Conservation (phyloP, 2,888 invertebrate species). For the Scrobipalpa costella region DNA sequence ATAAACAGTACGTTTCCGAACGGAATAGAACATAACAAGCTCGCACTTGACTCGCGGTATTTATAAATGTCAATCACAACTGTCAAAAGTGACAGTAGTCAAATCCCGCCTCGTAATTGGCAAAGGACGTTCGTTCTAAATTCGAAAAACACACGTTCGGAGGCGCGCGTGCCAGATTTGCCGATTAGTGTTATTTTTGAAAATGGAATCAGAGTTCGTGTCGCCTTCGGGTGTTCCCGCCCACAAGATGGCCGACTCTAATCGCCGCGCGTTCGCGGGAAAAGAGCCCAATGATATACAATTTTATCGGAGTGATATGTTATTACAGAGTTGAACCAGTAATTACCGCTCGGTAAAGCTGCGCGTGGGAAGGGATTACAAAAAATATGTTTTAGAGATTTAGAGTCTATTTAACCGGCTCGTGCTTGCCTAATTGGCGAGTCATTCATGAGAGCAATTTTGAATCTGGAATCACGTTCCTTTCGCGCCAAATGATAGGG, state of each 20-base stretch:
- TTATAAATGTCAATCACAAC: slow-evolving; percentile 77
- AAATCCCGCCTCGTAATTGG: slow-evolving; percentile 74
- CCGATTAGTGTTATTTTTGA: slow-evolving; percentile 80
- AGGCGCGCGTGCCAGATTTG: slow-evolving; percentile 76
- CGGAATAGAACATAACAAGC: slow-evolving; percentile 58
- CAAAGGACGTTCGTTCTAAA: slow-evolving; percentile 71
- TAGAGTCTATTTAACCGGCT: slow-evolving; percentile 60
- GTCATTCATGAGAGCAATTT: slow-evolving; percentile 60
- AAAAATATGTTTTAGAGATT: slow-evolving; percentile 59
- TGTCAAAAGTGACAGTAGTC: slow-evolving; percentile 79
- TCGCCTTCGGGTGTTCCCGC: slow-evolving; percentile 77
- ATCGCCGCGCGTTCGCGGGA: slow-evolving; percentile 76
- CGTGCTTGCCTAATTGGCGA: slow-evolving; percentile 74
- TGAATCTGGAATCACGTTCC: slow-evolving; percentile 53
- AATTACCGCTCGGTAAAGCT: slow-evolving; percentile 65
- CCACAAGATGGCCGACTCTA: slow-evolving; percentile 80
- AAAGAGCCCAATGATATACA: slow-evolving; percentile 77
- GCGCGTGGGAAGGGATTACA: slow-evolving; percentile 79
- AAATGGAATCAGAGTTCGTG: slow-evolving; percentile 78
- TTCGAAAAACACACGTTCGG: slow-evolving; percentile 78
- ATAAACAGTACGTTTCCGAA: slow-evolving; percentile 60
- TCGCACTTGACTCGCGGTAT: slow-evolving; percentile 72
- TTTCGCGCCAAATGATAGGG: slow-evolving; percentile 32
- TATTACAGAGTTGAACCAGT: slow-evolving; percentile 76
- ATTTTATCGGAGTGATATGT: slow-evolving; percentile 80